A percentile compares a stretch with the other conserved stretches of the same genome.
Conservation (phyloP, 2,888 invertebrate genomes). For the Malachius bipustulatus region DNA sequence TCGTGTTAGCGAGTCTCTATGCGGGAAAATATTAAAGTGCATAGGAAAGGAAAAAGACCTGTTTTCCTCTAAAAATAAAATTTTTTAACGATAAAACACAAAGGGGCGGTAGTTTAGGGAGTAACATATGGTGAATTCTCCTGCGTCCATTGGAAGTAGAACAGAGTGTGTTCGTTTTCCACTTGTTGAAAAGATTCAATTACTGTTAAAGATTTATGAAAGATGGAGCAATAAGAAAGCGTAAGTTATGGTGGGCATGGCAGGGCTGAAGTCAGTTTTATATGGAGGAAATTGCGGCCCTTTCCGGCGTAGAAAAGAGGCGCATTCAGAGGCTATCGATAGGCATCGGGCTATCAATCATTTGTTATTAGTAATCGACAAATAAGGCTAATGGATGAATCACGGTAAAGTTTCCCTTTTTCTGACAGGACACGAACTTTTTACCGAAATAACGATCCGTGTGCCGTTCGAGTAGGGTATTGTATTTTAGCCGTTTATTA, state of each 20-base stretch:
- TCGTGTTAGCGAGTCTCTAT: too few species aligned
- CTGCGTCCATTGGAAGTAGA: too few species aligned
- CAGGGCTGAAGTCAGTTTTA: neutral
- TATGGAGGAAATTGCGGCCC: slow-evolving; percentile 7
- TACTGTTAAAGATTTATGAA: slow-evolving; percentile 1
- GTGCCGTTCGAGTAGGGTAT: neutral
- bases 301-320: slow-evolving; percentile 15
- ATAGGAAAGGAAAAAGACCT: too few species aligned
- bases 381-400: slow-evolving; percentile 25
- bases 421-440: slow-evolving; percentile 15
- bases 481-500: neutral
- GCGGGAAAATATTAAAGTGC: too few species aligned
- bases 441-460: slow-evolving; percentile 14
- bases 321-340: slow-evolving; percentile 20
- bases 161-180: too few species aligned
- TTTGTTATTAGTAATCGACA: slow-evolving; percentile 24
- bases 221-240: neutral
- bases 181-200: too few species aligned
- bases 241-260: neutral
- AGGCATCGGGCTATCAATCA: slow-evolving; percentile 23
- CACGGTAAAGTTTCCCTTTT: slow-evolving; percentile 21
- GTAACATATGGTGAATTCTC: too few species aligned
- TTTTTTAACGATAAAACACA: too few species aligned
- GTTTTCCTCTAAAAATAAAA: too few species aligned
- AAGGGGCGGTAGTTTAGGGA: too few species aligned